Base-by-base conservation (phyloP, 1,140 invertebrate species). In the Homarus americanus region DNA sequence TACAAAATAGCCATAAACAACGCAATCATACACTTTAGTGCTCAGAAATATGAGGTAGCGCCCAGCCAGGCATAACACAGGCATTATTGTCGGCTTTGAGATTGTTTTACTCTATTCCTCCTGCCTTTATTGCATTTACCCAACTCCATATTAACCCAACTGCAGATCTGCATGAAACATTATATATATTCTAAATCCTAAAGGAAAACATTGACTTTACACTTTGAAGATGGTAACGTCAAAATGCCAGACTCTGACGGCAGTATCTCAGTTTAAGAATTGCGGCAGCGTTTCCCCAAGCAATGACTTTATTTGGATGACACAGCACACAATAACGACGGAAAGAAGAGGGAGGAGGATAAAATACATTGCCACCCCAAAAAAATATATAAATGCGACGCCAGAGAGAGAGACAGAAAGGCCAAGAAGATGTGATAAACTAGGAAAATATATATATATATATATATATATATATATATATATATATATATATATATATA, bases 1-100 rank as follows among this genome's bases (percentile, higher is more conserved):
- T 83, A 83, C 82, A 83, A 83, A 83, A 83, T 83, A 83, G 82
- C 82, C 82, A 83, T 83, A 83, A 83, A 83, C 82, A 83, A 83
- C 82, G 58, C 82, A 83, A 83, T 83, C 82, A 83, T 40, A 83
- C 82, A 83, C 49, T 83, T 83, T 83, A 83, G 32, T 69, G 82
- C 82, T 40, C 82, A 40, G 58, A 83, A 83, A 83, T 83, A 83
- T 66, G 63, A 83, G 63, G 82, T n/a, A 83, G 20, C 0, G 58
- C 36, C 58, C 82, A 83, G 34, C 82, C 58, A 83, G 82, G 82
- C 82, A 69, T 83, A 69, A 69, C 82, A 83, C 58, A 7, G 58
- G 63, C 28, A 41, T 83, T 83, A 83, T 83, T 83, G 82, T 69
- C 34, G 38, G 82, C 63, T 83, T 69, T 40, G 63, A 83, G 36